These are phyloP conservation scores for Drosophila tripunctata DNA, from an alignment of 2,888 invertebrate species.

Conservation along the genomic window DNA sequence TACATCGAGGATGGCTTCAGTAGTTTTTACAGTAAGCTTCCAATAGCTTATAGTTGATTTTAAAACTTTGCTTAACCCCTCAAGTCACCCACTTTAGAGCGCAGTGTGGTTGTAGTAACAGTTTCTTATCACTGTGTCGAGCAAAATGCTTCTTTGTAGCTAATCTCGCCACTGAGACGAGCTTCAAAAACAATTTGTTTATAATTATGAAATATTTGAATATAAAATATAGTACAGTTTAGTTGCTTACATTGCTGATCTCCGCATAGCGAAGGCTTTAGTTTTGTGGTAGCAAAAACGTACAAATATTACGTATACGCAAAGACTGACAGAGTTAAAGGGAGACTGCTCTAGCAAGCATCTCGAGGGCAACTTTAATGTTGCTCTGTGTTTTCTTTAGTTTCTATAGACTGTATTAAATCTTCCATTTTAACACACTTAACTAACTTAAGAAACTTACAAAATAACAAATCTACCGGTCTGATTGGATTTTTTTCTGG, in stretches of 20 bases:
- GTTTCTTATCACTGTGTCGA: constrained; percentile 46
- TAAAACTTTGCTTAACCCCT: too few species aligned
- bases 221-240: too few species aligned
- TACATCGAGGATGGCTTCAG: constrained; percentile 16
- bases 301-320: constrained; percentile 40
- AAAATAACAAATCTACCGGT: too few species aligned
- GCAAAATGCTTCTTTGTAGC: background rate
- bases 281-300: too few species aligned
- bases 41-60: background rate
- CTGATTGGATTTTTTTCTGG: too few species aligned
- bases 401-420: too few species aligned
- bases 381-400: too few species aligned
- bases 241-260: constrained; percentile 13
- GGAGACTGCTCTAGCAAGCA: too few species aligned
- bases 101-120: background rate
- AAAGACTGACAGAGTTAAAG: constrained; percentile 23
- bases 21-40: background rate
- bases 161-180: background rate
- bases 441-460: too few species aligned
- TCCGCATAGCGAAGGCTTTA: background rate
- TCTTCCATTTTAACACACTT: too few species aligned
- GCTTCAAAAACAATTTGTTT: background rate
- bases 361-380: too few species aligned
- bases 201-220: background rate
- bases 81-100: constrained; percentile 15